Conservation (phyloP, 1,140 invertebrate species). For the Littorina saxatilis region DNA sequence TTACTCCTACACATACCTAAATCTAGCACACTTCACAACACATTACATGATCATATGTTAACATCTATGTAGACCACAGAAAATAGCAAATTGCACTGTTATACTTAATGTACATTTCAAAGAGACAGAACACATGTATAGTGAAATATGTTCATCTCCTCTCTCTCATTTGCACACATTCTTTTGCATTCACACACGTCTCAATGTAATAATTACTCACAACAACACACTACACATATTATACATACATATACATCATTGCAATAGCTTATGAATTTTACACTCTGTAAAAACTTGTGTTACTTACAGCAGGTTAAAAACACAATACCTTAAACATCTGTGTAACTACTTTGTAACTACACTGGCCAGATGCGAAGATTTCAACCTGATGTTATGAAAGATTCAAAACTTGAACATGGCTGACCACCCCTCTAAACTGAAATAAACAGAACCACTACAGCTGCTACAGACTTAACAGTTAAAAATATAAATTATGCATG, state of each 20-base stretch:
- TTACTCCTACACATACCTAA: conserved; percentile 20
- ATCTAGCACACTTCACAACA: conserved; percentile 31
- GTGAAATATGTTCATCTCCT: neutral
- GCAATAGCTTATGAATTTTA: neutral
- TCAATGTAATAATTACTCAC: no score
- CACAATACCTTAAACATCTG: neutral
- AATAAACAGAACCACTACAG: no score
- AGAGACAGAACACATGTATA: neutral
- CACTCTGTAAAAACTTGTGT: neutral
- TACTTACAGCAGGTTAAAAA: no score
- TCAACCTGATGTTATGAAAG: no score
- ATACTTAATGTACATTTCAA: neutral
- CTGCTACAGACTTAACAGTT: no score
- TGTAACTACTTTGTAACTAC: neutral
- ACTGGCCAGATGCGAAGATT: neutral
- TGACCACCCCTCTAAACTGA: no score
- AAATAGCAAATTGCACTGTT: conserved; percentile 16
- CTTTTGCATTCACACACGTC: neutral
- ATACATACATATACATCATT: neutral
- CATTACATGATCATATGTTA: conserved; percentile 24
- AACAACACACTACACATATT: no score
- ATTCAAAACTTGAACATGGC: no score
- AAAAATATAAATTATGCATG: no score
- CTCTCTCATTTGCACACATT: neutral
- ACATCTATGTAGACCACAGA: conserved; percentile 3